Evolutionary conservation across 2,797 vertebrate species (phyloP).

Genomic region (Hydrocynus forskahlii): DNA sequence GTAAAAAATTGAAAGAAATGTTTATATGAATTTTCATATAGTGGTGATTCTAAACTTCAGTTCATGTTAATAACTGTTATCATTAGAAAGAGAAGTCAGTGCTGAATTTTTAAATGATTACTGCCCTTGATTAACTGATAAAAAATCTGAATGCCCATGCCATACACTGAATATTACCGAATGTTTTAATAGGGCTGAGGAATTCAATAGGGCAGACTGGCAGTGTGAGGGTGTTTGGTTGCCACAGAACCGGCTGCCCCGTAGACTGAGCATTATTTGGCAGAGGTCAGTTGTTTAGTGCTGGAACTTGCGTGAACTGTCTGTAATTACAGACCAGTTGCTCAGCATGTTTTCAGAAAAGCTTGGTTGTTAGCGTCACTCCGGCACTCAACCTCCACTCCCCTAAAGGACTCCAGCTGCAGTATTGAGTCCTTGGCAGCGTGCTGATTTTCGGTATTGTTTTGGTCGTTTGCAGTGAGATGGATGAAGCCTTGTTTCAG

Average conservation of each 20-base stretch:
- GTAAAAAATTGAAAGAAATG: too few species aligned
- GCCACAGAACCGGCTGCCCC: not conserved
- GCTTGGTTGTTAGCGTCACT: constrained; percentile 10
- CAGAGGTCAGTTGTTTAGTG: not conserved
- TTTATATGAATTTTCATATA: too few species aligned
- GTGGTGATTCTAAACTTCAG: too few species aligned
- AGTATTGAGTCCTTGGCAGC: constrained; percentile 45
- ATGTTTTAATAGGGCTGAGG: too few species aligned
- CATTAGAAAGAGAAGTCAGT: too few species aligned
- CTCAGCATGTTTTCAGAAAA: not conserved
- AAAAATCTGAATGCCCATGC: too few species aligned
- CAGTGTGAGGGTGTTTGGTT: not conserved
- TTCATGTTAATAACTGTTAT: too few species aligned
- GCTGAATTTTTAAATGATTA: too few species aligned
- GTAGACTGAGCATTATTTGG: not conserved
- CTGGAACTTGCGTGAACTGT: not conserved
- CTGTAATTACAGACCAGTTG: constrained; percentile 23
- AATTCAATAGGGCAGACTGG: not conserved
- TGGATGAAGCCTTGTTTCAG: constrained; percentile 43
- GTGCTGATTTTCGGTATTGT: constrained; percentile 45
- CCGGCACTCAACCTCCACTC: constrained; percentile 32
- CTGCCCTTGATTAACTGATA: too few species aligned
- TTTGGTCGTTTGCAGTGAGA: constrained; percentile 57
- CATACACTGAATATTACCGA: too few species aligned
- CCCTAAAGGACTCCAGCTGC: constrained; percentile 15